Evolutionary conservation across 2,797 vertebrate species (phyloP), one percentile per base, ranked within the genome.

Genomic region (Iguana delicatissima): DNA sequence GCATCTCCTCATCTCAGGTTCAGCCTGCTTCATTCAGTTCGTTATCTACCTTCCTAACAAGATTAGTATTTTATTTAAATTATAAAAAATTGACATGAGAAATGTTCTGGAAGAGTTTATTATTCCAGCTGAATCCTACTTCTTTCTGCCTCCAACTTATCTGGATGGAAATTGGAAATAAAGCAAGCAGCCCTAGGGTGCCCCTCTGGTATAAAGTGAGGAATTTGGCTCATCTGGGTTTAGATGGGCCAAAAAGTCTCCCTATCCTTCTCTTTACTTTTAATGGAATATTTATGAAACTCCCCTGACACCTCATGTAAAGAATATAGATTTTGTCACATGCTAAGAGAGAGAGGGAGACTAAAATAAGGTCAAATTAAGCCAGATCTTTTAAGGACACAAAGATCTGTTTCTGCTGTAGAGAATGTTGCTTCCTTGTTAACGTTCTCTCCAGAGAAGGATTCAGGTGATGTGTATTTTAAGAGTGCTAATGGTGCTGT

Each of bases 51-150:
- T 92, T 93, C 84, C 84, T 89, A 72, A 89, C 50, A 69, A 84
- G 46, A 77, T 38, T 89, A 32, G 22, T 62, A 62, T 92, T 69
- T 92, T 67, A 85, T 92, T 94, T 93, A 92, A 94, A 91, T 73
- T 32, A 86, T 92, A 67, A 80, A 87, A 89, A 85, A 82, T 50
- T 2, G 24, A 59, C 77, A n/a, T 86, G 91, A 89, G 89, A 90
- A 89, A 86, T 88, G 84, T 26, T 93, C 73, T 80, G 85, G 89
- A 86, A 81, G 77, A 84, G 46, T 90, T 77, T 89, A 86, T 93
- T 87, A 16, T 52, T 62, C 80, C 46, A 88, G 42, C 42, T 67
- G 6, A 0, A 0, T 79, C 84, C 82, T 91, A 38, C 38, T 8
- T 55, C 13, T 62, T 38, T 12, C 77, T 52, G 52, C 32, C 42